Conservation (phyloP, 2,797 vertebrate genomes). For the Numenius phaeopus region DNA sequence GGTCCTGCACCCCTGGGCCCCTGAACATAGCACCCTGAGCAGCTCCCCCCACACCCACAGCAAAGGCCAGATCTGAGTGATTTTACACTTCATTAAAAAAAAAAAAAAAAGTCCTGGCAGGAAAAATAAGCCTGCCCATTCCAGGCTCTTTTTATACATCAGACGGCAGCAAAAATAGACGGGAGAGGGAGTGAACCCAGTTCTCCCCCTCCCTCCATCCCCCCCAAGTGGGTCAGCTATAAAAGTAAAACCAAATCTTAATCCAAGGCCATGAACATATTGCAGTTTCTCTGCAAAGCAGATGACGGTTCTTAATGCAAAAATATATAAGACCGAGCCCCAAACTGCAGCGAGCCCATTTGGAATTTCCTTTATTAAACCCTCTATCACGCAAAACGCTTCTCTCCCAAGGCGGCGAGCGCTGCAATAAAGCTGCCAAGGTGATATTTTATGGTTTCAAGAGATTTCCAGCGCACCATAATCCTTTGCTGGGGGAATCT, state of each 20-base stretch:
- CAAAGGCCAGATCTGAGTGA: conserved; percentile 60
- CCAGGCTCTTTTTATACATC: conserved; percentile 67
- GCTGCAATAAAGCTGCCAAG: conserved; percentile 75
- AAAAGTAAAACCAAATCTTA: conserved; percentile 74
- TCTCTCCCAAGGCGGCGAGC: conserved; percentile 70
- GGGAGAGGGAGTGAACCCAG: conserved; percentile 63
- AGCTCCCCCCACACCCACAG: neutral
- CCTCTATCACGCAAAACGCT: conserved; percentile 73
- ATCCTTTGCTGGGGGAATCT: conserved; percentile 71
- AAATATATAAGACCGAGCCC: conserved; percentile 67
- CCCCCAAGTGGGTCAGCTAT: conserved; percentile 74
- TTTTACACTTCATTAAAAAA: conserved; percentile 54
- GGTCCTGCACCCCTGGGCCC: neutral
- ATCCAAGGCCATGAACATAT: conserved; percentile 73
- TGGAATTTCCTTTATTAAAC: conserved; percentile 74
- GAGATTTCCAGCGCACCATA: conserved; percentile 73
- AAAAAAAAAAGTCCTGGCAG: conserved; percentile 38
- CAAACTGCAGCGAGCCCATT: conserved; percentile 73
- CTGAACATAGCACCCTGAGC: neutral
- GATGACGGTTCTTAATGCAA: conserved; percentile 73
- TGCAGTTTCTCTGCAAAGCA: conserved; percentile 73
- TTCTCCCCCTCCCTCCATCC: conserved; percentile 65
- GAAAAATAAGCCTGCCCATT: conserved; percentile 68
- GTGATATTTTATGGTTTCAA: conserved; percentile 77
- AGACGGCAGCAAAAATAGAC: conserved; percentile 69